phyloP scores from a whole-genome alignment of 2,888 invertebrate species.

The Bruchidius siliquastri region DNA sequence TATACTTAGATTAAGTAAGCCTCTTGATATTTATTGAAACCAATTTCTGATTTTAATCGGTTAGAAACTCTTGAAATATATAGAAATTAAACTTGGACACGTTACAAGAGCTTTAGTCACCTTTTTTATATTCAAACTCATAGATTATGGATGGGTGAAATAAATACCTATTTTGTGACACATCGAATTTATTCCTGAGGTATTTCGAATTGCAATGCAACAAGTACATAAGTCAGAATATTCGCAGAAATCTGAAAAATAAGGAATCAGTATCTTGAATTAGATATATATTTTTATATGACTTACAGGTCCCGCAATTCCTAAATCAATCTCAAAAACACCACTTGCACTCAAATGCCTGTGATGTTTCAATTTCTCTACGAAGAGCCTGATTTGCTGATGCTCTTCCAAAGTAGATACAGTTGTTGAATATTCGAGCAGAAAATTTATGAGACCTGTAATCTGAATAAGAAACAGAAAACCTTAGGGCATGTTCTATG shows the following conservation, averaged over 20 bases:
- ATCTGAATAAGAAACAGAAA: conserved; percentile 29
- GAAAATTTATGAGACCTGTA: conserved; percentile 37
- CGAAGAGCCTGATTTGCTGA: conserved; percentile 44
- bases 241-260: conserved; percentile 44
- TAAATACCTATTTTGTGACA: background rate
- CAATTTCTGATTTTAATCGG: too few species aligned
- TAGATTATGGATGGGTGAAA: too few species aligned
- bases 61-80: too few species aligned
- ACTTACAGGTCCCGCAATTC: conserved; percentile 44
- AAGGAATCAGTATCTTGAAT: conserved; percentile 2
- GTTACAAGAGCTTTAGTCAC: too few species aligned
- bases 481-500: too few species aligned
- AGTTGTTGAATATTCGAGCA: conserved; percentile 43
- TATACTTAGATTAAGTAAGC: too few species aligned
- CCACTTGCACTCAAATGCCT: conserved; percentile 42
- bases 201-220: conserved; percentile 45
- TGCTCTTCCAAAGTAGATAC: conserved; percentile 38
- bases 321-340: conserved; percentile 42
- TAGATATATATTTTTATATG: background rate
- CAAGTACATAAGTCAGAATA: conserved; percentile 45
- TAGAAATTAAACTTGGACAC: too few species aligned
- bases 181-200: conserved; percentile 31
- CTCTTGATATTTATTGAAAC: too few species aligned
- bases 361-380: conserved; percentile 42
- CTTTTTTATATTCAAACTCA: too few species aligned